Conservation (phyloP, 1,140 invertebrate genomes). For the Cephus cinctus region DNA sequence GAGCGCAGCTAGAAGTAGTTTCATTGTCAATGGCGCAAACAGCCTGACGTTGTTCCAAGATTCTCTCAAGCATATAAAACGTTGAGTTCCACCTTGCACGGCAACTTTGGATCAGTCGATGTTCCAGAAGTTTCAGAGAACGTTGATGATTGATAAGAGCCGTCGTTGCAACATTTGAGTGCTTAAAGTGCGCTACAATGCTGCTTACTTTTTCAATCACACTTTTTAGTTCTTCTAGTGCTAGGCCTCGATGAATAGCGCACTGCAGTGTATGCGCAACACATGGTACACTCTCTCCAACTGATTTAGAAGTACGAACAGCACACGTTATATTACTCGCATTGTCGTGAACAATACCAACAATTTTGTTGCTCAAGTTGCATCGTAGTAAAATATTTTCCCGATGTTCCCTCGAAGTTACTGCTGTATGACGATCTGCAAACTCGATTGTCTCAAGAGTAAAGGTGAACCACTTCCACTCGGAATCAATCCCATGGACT, state of each 20-base stretch:
- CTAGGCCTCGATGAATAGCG: conserved; percentile 1
- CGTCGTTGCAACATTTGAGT: conserved; percentile 3
- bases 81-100: conserved; percentile 10
- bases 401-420: conserved; percentile 6
- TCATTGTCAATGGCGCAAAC: conserved; percentile 4
- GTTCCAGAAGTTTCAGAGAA: neutral
- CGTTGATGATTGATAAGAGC: conserved; percentile 1
- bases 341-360: conserved; percentile 12
- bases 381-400: neutral
- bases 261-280: conserved; percentile 5
- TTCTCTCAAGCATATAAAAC: conserved; percentile 4
- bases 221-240: neutral
- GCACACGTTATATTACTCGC: conserved; percentile 4
- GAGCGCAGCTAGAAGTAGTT: neutral
- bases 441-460: conserved; percentile 11
- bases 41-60: conserved; percentile 10
- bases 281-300: conserved; percentile 9
- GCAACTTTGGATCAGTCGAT: conserved; percentile 5
- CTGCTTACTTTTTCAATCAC: neutral
- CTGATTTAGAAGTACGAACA: neutral
- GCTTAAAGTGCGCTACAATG: conserved; percentile 10
- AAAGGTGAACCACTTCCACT: neutral
- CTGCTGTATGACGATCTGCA: conserved; percentile 8
- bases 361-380: conserved; percentile 9
- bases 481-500: conserved; percentile 10